phyloP scores from a whole-genome alignment of 2,797 vertebrate genomes.

The Pseudochirops corinnae region DNA sequence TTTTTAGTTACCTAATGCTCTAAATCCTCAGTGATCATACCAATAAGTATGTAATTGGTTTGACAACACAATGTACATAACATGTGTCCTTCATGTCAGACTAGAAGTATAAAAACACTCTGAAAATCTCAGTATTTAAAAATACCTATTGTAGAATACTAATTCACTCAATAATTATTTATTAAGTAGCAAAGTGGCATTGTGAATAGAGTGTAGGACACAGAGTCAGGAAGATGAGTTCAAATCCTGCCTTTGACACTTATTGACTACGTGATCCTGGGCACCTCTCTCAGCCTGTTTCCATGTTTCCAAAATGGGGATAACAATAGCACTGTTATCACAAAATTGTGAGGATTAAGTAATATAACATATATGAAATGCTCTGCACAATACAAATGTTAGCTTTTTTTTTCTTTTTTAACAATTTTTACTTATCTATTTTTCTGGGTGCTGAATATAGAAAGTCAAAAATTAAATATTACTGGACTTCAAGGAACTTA shows the following conservation, averaged over 20 bases:
- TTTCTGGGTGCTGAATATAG: background rate
- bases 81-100: background rate
- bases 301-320: background rate
- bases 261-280: background rate
- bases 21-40: background rate
- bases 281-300: background rate
- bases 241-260: background rate
- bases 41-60: background rate
- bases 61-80: background rate
- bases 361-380: background rate
- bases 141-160: background rate
- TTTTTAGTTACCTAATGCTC: background rate
- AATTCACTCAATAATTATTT: background rate
- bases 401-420: background rate
- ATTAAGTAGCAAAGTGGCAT: background rate
- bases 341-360: background rate
- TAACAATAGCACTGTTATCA: background rate
- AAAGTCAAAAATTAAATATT: background rate
- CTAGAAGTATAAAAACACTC: background rate
- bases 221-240: background rate
- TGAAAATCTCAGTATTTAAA: background rate
- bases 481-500: too few relatives aligned
- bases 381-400: background rate
- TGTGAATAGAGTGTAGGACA: background rate
- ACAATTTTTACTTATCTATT: background rate